Evolutionary conservation across 2,113 vertebrate genomes (phyloP), one percentile per base, ranked within the genome.

Genomic region (Clinocottus analis): DNA sequence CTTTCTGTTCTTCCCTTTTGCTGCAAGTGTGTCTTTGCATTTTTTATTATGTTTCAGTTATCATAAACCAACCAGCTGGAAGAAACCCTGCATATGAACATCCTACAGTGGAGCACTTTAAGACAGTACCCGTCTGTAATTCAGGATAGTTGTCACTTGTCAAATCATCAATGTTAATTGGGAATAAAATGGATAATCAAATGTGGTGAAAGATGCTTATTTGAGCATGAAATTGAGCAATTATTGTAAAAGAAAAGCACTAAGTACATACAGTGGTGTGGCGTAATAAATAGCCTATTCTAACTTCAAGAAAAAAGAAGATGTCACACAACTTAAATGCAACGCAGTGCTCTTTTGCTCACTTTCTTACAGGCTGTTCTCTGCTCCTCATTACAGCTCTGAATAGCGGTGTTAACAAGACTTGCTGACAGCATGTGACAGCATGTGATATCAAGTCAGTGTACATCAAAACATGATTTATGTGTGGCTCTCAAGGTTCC

Each of bases 401-500:
- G 90, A 92, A 89, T 83, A 85, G 82, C 77, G 1, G 84, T 70
- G 87, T 89, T 94, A 93, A 93, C 90, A 92, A 91, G 89, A 84
- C 85, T 61, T 14, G 85, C 73, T 93, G 91, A 89, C 89, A 93
- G 91, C 86, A 81, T 83, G 83, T 92, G 93, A 94, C 93, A 90
- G 92, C 89, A 86, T 84, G 92, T 88, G 89, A 91, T 89, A 92
- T 92, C 85, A 84, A 85, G 80, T 69, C 85, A 85, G 85, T 67
- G 87, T 77, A 91, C 90, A 91, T 91, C 91, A 90, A 90, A 89
- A 94, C 85, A 89, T 93, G 91, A 94, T 92, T 92, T 92, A 91
- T 92, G 86, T 87, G 81, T 71, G 70, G 81, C 69, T 88, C 87
- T 84, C 83, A 79, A 84, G 87, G 75, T 81, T 88, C 62, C 85